Evolutionary conservation across 1,140 invertebrate genomes (phyloP).

Genomic region (Conopomorpha cramerella): DNA sequence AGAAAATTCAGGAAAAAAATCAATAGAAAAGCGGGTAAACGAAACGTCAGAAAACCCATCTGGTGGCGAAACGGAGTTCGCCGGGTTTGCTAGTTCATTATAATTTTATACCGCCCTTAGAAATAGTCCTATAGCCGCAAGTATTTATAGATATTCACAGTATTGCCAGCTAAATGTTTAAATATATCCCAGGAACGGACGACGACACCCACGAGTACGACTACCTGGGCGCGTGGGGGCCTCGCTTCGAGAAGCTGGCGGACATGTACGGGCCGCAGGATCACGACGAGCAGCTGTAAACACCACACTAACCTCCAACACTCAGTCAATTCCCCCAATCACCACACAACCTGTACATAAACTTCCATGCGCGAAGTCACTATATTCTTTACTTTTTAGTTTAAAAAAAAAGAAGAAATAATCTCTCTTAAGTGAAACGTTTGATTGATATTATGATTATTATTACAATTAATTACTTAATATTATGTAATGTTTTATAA

Average conservation of each 20-base stretch:
- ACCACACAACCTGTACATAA: slow-evolving; percentile 11
- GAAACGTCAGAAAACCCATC: too few species aligned
- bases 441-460: too few species aligned
- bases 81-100: too few species aligned
- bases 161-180: too few species aligned
- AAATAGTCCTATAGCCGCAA: too few species aligned
- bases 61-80: too few species aligned
- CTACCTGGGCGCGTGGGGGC: slow-evolving; percentile 95
- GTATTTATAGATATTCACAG: slow-evolving; percentile 8
- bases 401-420: too few species aligned
- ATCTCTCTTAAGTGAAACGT: too few species aligned
- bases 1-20: too few species aligned
- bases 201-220: slow-evolving; percentile 96
- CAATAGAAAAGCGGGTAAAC: too few species aligned
- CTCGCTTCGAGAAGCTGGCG: slow-evolving; percentile 94
- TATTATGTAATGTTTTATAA: slow-evolving; percentile 40
- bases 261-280: slow-evolving; percentile 95
- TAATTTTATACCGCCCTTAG: too few species aligned
- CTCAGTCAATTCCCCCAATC: slow-evolving; percentile 52
- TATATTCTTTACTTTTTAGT: too few species aligned
- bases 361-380: neutral
- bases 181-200: slow-evolving; percentile 91
- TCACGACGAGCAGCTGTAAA: slow-evolving; percentile 73
- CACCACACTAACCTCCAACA: slow-evolving; percentile 6
- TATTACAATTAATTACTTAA: slow-evolving; percentile 42